Conservation (phyloP, 2,888 invertebrate genomes). For the Frankliniella fusca region DNA sequence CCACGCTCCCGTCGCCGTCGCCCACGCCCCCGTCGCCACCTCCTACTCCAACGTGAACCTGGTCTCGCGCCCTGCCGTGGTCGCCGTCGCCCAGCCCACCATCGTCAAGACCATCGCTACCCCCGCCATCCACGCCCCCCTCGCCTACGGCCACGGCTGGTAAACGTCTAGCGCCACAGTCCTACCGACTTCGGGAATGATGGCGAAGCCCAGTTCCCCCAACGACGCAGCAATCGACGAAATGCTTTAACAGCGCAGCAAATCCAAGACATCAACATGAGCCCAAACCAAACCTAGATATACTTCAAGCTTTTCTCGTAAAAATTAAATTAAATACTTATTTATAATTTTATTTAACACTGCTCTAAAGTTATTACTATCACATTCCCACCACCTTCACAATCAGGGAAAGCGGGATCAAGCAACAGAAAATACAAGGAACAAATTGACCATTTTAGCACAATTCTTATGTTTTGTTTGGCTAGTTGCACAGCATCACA, state of each 20-base stretch:
- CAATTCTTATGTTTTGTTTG: no score
- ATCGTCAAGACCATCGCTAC: neutral
- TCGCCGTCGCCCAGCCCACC: neutral
- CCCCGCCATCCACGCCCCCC: neutral
- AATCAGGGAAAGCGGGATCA: no score
- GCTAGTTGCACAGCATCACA: no score
- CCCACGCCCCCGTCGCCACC: neutral
- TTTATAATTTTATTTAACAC: no score
- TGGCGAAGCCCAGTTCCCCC: neutral
- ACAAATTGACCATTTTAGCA: no score
- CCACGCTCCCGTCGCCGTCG: conserved; percentile 1
- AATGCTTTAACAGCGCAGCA: neutral
- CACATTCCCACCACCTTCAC: no score
- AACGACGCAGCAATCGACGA: neutral
- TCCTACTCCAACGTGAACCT: neutral
- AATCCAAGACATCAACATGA: neutral
- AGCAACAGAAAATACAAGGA: no score
- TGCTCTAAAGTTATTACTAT: no score
- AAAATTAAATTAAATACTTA: no score
- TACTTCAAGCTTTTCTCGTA: no score
- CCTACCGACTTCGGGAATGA: neutral
- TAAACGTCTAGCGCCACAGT: neutral
- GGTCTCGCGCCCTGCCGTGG: neutral
- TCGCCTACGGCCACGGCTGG: neutral
- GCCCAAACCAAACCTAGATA: no score